A percentile compares a stretch with the other conserved stretches of the same genome.
phyloP scores from a whole-genome alignment of 2,113 vertebrate genomes.

The Diadophis punctatus region DNA sequence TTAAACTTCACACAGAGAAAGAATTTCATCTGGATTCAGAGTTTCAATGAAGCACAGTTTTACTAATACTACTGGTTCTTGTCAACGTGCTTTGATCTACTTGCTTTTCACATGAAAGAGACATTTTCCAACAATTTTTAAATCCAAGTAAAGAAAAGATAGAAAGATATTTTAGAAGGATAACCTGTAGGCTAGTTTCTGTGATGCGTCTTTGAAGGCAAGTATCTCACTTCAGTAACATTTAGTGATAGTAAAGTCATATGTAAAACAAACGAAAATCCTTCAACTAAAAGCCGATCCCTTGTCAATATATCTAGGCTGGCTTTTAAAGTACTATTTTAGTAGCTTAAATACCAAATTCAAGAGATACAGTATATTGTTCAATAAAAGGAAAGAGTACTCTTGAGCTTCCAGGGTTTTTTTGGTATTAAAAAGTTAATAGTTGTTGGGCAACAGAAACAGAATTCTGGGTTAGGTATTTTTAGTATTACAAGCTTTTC shows the following conservation, averaged over 20 bases:
- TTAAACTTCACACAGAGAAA: constrained; percentile 49
- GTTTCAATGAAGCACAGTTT: constrained; percentile 21
- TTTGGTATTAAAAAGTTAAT: neutral
- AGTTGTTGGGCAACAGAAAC: neutral
- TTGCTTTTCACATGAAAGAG: constrained; percentile 18
- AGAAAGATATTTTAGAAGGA: constrained; percentile 6
- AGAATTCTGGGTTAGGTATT: neutral
- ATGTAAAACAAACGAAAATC: constrained; percentile 49
- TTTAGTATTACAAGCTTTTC: neutral
- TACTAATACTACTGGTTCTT: constrained; percentile 16
- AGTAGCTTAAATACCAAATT: constrained; percentile 28
- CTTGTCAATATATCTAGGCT: constrained; percentile 24
- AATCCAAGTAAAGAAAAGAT: constrained; percentile 28
- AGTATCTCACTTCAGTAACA: constrained; percentile 36
- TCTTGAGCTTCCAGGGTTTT: neutral
- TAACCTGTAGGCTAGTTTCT: constrained; percentile 19
- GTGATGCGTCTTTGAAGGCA: constrained; percentile 16
- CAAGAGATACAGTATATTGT: neutral
- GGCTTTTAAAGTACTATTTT: constrained; percentile 31
- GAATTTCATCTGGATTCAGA: constrained; percentile 48
- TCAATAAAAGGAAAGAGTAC: constrained; percentile 6
- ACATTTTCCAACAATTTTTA: neutral
- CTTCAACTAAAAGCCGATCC: constrained; percentile 50
- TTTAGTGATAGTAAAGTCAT: constrained; percentile 16
- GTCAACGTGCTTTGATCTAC: neutral